Evolutionary conservation across 2,797 vertebrate genomes (phyloP), one percentile per base, ranked within the genome.

Genomic region (Semaprochilodus insignis): DNA sequence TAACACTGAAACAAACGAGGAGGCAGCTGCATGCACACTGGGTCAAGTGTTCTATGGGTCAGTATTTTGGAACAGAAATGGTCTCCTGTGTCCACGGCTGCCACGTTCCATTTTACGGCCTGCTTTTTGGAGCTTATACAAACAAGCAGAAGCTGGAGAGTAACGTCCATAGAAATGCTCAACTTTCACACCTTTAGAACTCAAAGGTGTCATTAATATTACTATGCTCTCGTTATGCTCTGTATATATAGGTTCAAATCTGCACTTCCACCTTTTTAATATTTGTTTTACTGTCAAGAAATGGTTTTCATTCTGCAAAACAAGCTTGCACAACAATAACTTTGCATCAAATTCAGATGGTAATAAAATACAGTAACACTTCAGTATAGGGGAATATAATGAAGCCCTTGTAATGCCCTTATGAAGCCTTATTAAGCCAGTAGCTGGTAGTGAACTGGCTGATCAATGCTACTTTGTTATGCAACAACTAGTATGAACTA

Each of bases 41-140:
- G 34, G 21, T 75, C 11, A 44, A 16, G 54, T 59, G 73, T 31
- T 74, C 71, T 31, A 21, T 55, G 17, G 51, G 17, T 55, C 27
- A 57, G 23, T 55, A 21, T 55, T 55, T 73, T 57, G 73, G 17
- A 76, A n/a, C 23, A 59, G 52, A 59, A 55, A 65, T 74, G 70
- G 36, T 40, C 63, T 81, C n/a, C 60, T 40, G 31, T 4, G 55
- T n/a, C 59, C 14, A 52, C 54, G 51, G 59, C 27, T 74, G 27
- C 15, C 27, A 19, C 21, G 52, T 52, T 44, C 6, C 31, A 31
- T 13, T 75, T 59, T 31, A 17, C 17, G 16, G 70, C 48, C 23
- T 52, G 23, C 6, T 11, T 54, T 52, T 72, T 23, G 31, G 14
- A 54, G 5, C 65, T 40, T 36, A 40, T 17, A 27, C 70, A 31